These are phyloP conservation scores for Pica pica DNA, from an alignment of 2,113 vertebrate species.

Conservation along the genomic window DNA sequence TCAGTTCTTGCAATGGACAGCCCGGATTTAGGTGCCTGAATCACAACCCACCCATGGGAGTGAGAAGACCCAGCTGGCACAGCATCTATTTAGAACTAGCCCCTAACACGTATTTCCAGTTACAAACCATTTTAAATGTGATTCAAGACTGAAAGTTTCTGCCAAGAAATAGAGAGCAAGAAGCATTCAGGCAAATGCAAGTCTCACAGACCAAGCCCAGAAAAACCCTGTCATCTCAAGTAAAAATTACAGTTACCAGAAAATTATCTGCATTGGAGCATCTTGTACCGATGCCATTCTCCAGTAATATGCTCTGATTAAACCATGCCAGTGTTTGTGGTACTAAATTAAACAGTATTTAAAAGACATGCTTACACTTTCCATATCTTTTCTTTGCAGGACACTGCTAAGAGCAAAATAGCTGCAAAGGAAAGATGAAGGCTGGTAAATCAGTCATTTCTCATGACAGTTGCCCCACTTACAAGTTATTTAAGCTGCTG, in stretches of 20 bases:
- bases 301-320: background rate
- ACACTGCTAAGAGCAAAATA: background rate
- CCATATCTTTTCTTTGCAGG: background rate
- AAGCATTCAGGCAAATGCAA: background rate
- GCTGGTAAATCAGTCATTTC: background rate
- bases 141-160: background rate
- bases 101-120: background rate
- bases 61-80: background rate
- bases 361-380: background rate
- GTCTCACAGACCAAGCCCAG: background rate
- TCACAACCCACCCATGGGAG: accelerated
- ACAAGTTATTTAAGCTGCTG: background rate
- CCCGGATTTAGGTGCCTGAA: background rate
- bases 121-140: background rate
- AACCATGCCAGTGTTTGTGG: background rate
- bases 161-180: background rate
- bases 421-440: background rate
- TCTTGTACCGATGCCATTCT: background rate
- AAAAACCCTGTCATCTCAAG: background rate
- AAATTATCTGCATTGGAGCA: background rate
- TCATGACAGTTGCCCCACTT: background rate
- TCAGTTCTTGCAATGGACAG: background rate
- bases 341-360: background rate
- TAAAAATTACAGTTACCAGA: background rate
- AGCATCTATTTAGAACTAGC: background rate